Base-by-base conservation (phyloP, 2,888 invertebrate species). In the Polydrusus tereticollis region DNA sequence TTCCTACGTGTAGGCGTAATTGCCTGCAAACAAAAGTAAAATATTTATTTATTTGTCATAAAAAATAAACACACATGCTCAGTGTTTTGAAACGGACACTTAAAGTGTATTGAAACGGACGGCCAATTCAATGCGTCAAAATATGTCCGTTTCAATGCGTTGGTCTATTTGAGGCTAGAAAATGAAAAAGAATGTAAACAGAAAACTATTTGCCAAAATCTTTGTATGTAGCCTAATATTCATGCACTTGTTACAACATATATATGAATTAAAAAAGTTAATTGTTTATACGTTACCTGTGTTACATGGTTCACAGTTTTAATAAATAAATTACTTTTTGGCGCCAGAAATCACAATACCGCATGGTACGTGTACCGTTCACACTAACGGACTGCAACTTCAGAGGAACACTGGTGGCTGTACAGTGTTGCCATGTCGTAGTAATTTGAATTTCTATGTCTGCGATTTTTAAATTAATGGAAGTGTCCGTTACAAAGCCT, bases 281-380 rank as follows among this genome's bases (percentile, higher is more conserved):
- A 50, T 50, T 21, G 2, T 50, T 50, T n/a, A 50, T 50, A 50
- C 50, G 5, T 50, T 50, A 50, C 50, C 50, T 20, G 18, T n/a
- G 18, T 6, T n/a, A n/a, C n/a, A 50, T 20, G 21, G 50, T 50
- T 50, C 21, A 5, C 20, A 50, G 23, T 50, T 50, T 50, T 50
- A 6, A 50, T 14, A n/a, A 50, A 50, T 20, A 50, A 20, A 7
- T 18, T 50, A 50, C 50, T 50, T 50, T 20, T 20, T 36, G 12
- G 36, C 36, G 12, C 36, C 29, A 29, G 29, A 29, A 29, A 29
- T 29, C 29, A 29, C 29, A 29, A 29, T 29, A 7, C 29, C 29
- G 29, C 29, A 7, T 29, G 29, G 29, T 29, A 29, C 29, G 29
- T 29, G 29, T 29, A 29, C 29, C 29, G 29, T 29, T 29, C 29